These are phyloP conservation scores for Chlorodrepanis virens DNA, from an alignment of 2,113 vertebrate genomes.

Conservation along the genomic window DNA sequence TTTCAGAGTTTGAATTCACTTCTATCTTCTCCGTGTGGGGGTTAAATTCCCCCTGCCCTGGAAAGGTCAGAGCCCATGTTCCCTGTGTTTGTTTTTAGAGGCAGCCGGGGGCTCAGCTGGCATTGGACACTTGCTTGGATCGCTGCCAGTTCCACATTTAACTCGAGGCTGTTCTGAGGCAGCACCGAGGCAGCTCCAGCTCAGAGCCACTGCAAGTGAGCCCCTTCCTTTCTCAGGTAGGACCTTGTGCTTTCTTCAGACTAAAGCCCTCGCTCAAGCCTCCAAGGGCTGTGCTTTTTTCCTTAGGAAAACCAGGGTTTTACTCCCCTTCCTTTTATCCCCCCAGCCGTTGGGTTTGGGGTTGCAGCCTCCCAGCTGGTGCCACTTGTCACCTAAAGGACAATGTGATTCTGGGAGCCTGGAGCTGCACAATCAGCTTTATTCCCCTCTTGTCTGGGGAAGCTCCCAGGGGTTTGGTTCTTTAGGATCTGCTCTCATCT, in stretches of 20 bases:
- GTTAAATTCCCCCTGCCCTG: neutral
- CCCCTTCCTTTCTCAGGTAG: constrained; percentile 33
- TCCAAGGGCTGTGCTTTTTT: neutral
- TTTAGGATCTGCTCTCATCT: neutral
- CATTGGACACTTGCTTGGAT: neutral
- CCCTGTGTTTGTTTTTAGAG: neutral
- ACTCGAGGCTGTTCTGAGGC: neutral
- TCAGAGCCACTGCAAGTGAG: neutral
- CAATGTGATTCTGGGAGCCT: neutral
- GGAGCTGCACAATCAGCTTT: neutral
- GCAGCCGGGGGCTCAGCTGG: neutral
- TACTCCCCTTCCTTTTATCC: neutral
- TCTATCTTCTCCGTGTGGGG: neutral
- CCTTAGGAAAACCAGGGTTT: neutral
- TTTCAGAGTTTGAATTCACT: neutral
- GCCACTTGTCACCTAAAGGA: neutral
- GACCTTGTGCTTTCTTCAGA: constrained; percentile 32
- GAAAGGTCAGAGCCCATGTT: neutral
- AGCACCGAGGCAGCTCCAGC: constrained; percentile 1
- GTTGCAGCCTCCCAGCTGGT: constrained; percentile 21
- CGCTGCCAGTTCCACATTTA: constrained; percentile 12
- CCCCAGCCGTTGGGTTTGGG: neutral
- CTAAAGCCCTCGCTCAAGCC: neutral
- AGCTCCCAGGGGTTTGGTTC: neutral
- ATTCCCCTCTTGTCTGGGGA: neutral